Percentiles rank a stretch among this genome's conserved stretches.
Evolutionary conservation across 2,113 vertebrate species (phyloP).

Genomic region (Mandrillus leucophaeus): DNA sequence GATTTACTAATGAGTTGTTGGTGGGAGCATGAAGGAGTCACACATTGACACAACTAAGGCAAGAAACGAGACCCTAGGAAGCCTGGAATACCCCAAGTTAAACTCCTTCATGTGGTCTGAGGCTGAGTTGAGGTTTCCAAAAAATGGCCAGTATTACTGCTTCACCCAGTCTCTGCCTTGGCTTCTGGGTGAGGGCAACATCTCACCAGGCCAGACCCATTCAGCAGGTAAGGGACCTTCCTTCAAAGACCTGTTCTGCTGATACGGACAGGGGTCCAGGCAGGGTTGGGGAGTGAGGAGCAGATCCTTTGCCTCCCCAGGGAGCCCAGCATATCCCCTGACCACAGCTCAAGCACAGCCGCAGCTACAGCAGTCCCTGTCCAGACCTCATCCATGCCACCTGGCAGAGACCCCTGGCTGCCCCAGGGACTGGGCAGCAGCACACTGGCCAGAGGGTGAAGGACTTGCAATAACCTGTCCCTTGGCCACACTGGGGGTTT

Average conservation of each 20-base stretch:
- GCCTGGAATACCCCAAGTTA: not conserved
- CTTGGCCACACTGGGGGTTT: not conserved
- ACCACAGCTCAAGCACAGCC: not conserved
- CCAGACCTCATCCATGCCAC: not conserved
- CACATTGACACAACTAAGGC: not conserved
- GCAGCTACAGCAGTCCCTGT: not conserved
- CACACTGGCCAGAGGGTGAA: not conserved
- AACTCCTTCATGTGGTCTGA: not conserved
- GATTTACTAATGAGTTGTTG: not conserved
- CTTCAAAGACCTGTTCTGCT: not conserved
- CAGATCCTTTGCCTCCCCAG: not conserved
- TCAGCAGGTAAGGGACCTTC: not conserved
- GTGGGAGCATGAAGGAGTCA: not conserved
- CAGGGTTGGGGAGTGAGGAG: no score
- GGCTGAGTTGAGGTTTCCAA: not conserved
- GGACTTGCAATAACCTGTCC: not conserved
- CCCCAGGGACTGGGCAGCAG: not conserved
- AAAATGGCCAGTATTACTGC: not conserved
- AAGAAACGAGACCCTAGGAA: not conserved
- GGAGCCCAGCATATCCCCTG: not conserved
- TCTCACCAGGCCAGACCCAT: not conserved
- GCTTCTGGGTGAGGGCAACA: not conserved
- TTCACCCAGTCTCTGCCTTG: not conserved
- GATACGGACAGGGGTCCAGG: no score
- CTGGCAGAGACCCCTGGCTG: not conserved